Percentiles rank a stretch among this genome's conserved stretches.
Evolutionary conservation across 1,140 invertebrate genomes (phyloP).

Genomic region (Drosophila equinoxialis): DNA sequence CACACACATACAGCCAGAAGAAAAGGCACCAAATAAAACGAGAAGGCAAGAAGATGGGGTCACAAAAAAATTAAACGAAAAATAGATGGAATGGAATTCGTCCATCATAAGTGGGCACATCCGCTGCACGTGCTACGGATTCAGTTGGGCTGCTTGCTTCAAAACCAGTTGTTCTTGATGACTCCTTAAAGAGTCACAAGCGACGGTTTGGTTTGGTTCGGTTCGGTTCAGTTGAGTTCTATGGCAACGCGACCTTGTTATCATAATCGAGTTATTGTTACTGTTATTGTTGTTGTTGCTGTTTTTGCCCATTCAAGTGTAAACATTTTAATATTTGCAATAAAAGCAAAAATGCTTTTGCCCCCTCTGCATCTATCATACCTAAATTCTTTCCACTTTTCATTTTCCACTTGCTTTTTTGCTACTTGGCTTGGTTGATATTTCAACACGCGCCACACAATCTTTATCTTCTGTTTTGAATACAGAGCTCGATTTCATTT

Average conservation of each 20-base stretch:
- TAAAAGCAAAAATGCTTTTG: constrained; percentile 52
- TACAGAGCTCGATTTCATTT: constrained; percentile 62
- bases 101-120: constrained; percentile 46
- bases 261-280: constrained; percentile 72
- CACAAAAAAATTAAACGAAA: not conserved
- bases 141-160: constrained; percentile 7
- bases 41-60: not conserved
- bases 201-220: constrained; percentile 17
- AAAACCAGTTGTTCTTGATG: constrained; percentile 5
- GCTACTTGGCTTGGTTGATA: not conserved
- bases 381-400: constrained; percentile 10
- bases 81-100: constrained; percentile 27
- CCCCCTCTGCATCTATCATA: not conserved
- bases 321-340: constrained; percentile 78
- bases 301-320: constrained; percentile 62
- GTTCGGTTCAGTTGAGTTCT: constrained; percentile 5
- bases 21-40: not conserved
- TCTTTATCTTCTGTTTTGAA: constrained; percentile 59
- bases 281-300: constrained; percentile 40
- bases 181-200: not conserved
- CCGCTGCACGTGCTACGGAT: constrained; percentile 50
- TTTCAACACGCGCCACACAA: constrained; percentile 10
- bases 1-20: not conserved
- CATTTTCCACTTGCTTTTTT: constrained; percentile 14
- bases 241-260: constrained; percentile 49